Conservation (phyloP, 1,140 invertebrate species). For the Macrocentrus cingulum region DNA sequence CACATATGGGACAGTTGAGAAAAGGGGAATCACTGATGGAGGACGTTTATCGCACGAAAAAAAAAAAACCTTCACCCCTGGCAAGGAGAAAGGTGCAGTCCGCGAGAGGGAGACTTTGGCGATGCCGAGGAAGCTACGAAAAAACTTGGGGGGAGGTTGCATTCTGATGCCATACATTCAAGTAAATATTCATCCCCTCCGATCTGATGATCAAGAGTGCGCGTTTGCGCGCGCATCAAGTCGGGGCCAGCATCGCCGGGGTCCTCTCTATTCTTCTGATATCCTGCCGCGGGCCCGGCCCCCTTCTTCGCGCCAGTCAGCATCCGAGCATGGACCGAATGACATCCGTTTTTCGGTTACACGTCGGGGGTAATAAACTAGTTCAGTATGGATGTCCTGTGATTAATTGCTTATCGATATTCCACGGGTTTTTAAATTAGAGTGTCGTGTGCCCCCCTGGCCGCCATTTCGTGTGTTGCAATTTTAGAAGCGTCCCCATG, state of each 20-base stretch:
- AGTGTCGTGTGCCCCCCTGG: too few relatives aligned
- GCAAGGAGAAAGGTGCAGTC: slow-evolving; percentile 28
- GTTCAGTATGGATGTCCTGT: background rate
- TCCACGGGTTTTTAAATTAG: too few relatives aligned
- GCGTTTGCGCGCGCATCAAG: background rate
- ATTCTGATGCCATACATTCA: background rate
- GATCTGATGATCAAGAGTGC: background rate
- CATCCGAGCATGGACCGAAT: slow-evolving; percentile 55
- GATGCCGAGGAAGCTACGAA: slow-evolving; percentile 10
- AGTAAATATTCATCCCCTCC: slow-evolving; percentile 21
- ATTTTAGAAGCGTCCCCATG: background rate
- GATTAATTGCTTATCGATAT: too few relatives aligned
- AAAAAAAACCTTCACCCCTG: slow-evolving; percentile 46
- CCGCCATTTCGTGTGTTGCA: too few relatives aligned
- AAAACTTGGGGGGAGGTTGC: slow-evolving; percentile 16
- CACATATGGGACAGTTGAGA: slow-evolving; percentile 31
- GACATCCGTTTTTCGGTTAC: slow-evolving; percentile 36
- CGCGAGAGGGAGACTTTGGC: slow-evolving; percentile 28
- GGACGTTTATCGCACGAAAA: slow-evolving; percentile 31
- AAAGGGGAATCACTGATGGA: slow-evolving; percentile 30
- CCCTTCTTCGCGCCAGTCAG: slow-evolving; percentile 46
- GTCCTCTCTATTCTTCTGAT: slow-evolving; percentile 58
- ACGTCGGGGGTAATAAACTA: background rate
- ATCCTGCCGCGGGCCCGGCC: slow-evolving; percentile 46
- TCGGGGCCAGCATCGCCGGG: slow-evolving; percentile 28